Percentiles rank a stretch among this genome's conserved stretches.
Evolutionary conservation across 2,113 vertebrate genomes (phyloP).

Genomic region (Ptilonorhynchus violaceus): DNA sequence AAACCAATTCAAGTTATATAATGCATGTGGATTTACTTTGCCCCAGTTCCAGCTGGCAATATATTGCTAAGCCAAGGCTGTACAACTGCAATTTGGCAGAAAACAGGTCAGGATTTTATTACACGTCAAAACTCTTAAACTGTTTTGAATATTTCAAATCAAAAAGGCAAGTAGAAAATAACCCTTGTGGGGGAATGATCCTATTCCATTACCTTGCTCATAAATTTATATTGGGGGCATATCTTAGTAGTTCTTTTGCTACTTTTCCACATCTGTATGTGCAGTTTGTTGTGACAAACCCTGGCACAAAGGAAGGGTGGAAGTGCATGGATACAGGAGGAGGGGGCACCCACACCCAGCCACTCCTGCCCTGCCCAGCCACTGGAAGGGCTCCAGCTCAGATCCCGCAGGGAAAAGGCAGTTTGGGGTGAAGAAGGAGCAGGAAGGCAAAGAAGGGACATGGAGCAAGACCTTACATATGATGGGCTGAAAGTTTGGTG

Average conservation of each 20-base stretch:
- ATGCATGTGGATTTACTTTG: constrained; percentile 55
- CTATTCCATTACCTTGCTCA: neutral
- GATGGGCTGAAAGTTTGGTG: neutral
- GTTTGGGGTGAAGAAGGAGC: neutral
- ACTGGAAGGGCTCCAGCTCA: neutral
- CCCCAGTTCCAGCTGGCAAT: constrained; percentile 42
- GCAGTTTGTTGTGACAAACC: neutral
- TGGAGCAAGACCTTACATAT: neutral
- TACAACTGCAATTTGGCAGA: constrained; percentile 25
- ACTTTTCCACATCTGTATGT: accelerated
- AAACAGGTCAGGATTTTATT: constrained; percentile 43
- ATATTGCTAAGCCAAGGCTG: constrained; percentile 36
- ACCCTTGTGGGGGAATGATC: neutral
- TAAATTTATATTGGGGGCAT: neutral
- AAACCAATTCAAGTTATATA: constrained; percentile 58
- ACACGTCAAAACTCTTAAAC: neutral
- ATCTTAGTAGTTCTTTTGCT: neutral
- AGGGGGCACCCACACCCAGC: neutral
- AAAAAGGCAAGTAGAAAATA: neutral
- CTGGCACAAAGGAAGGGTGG: neutral
- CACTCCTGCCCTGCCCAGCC: neutral
- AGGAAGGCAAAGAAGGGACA: neutral
- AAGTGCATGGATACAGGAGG: neutral
- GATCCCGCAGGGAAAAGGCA: accelerated
- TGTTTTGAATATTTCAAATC: neutral